Percentiles rank a stretch among this genome's conserved stretches.
These are phyloP conservation scores for Dromaius novaehollandiae DNA, from an alignment of 2,113 vertebrate species.

Conservation along the genomic window DNA sequence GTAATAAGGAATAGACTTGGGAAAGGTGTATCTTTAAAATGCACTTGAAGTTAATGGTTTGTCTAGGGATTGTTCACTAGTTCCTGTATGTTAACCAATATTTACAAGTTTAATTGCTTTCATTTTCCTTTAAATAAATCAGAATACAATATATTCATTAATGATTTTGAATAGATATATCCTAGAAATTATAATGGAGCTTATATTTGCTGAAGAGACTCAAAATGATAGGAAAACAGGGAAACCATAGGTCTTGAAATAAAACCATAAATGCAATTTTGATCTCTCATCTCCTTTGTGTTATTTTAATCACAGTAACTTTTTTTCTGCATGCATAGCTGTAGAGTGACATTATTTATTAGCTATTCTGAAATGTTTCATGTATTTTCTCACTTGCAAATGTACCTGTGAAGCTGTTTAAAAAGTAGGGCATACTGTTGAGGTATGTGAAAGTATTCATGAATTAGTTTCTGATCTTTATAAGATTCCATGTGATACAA, in stretches of 20 bases:
- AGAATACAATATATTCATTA: not conserved
- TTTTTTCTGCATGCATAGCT: not conserved
- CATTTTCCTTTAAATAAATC: not conserved
- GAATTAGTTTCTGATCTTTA: not conserved
- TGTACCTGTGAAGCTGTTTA: not conserved
- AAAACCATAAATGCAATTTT: not conserved
- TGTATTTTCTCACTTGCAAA: conserved; percentile 14
- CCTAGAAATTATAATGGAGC: not conserved
- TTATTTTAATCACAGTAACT: not conserved
- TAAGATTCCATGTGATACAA: not conserved
- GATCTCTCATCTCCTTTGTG: not conserved
- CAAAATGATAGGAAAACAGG: not conserved
- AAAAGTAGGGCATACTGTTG: not conserved
- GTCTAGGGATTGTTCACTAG: not conserved
- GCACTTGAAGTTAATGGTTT: not conserved
- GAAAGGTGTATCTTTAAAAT: not conserved
- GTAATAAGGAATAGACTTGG: not conserved
- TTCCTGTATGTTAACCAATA: not conserved
- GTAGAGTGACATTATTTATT: not conserved
- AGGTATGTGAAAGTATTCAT: not conserved
- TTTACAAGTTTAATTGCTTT: not conserved
- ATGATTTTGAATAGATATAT: not conserved
- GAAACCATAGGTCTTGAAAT: not conserved
- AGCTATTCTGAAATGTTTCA: not conserved
- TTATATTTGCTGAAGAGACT: not conserved